A percentile compares a stretch with the other conserved stretches of the same genome.
These are phyloP conservation scores for Eurystomus glaucurus DNA, from an alignment of 2,797 vertebrate genomes.

Conservation along the genomic window DNA sequence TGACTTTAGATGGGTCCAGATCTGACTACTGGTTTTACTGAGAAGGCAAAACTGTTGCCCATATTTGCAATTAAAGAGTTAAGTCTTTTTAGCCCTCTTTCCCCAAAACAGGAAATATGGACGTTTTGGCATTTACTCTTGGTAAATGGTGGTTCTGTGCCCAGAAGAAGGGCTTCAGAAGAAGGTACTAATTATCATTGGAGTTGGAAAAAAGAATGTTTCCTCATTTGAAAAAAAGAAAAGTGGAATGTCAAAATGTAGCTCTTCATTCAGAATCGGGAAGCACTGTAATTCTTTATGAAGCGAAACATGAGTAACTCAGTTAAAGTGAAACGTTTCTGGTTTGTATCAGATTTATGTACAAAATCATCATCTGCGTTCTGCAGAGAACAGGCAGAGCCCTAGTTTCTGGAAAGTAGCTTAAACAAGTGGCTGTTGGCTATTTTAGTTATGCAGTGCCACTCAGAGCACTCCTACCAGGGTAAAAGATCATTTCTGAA, in stretches of 20 bases:
- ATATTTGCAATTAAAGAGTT: background rate
- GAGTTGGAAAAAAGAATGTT: background rate
- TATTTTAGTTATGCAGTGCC: background rate
- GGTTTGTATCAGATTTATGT: background rate
- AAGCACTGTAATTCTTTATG: background rate
- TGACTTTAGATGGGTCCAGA: background rate
- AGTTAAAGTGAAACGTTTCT: background rate
- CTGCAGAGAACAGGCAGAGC: background rate
- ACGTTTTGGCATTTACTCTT: background rate
- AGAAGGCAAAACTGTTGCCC: background rate
- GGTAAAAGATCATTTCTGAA: background rate
- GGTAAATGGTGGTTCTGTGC: background rate
- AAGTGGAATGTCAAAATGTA: background rate
- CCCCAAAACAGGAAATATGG: background rate
- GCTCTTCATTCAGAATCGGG: background rate
- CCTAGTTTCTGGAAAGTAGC: background rate
- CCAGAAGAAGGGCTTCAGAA: background rate
- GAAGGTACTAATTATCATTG: background rate
- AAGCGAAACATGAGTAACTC: background rate
- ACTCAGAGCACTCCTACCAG: background rate
- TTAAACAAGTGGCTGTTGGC: background rate
- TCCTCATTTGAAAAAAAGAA: background rate
- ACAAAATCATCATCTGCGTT: background rate
- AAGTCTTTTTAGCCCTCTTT: background rate
- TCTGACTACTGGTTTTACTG: background rate